Evolutionary conservation across 2,888 invertebrate species (phyloP).

Genomic region (Drosophila atripex): DNA sequence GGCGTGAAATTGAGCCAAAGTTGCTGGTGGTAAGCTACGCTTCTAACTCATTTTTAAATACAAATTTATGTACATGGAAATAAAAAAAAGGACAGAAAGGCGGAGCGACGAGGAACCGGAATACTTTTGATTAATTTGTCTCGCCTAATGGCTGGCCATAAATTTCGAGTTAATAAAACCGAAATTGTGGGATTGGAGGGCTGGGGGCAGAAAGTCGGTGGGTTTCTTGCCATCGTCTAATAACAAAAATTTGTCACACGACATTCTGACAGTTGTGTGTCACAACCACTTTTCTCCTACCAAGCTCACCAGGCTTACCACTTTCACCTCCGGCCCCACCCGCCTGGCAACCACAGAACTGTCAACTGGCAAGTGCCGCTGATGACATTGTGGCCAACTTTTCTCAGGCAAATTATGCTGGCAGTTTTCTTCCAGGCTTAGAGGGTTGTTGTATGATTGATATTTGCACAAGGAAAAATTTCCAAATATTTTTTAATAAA

Average conservation of each 20-base stretch:
- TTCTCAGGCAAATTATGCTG: slow-evolving; percentile 41
- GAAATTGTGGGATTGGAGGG: slow-evolving; percentile 2
- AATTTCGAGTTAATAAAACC: slow-evolving; percentile 80
- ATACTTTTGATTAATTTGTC: slow-evolving; percentile 77
- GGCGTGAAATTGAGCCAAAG: slow-evolving; percentile 67
- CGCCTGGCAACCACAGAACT: slow-evolving; percentile 37
- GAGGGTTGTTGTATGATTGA: slow-evolving; percentile 21
- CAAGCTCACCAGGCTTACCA: slow-evolving; percentile 2
- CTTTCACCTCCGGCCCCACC: slow-evolving; percentile 13
- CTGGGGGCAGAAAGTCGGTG: slow-evolving; percentile 19
- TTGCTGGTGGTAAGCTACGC: slow-evolving; percentile 40
- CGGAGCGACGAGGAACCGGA: background rate
- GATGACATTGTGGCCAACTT: slow-evolving; percentile 53
- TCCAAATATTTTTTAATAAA: too few relatives aligned
- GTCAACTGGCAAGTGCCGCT: slow-evolving; percentile 57
- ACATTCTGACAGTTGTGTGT: slow-evolving; percentile 80
- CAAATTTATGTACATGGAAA: slow-evolving; percentile 76
- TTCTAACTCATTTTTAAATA: slow-evolving; percentile 82
- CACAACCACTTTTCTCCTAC: slow-evolving; percentile 45
- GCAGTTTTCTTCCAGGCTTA: slow-evolving; percentile 11
- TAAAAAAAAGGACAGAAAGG: slow-evolving; percentile 50
- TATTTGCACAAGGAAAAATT: background rate
- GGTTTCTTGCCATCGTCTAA: slow-evolving; percentile 53
- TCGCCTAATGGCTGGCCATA: slow-evolving; percentile 78
- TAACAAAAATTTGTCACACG: slow-evolving; percentile 79